Base-by-base conservation (phyloP, 2,888 invertebrate species). In the Eutolmus rufibarbis region DNA sequence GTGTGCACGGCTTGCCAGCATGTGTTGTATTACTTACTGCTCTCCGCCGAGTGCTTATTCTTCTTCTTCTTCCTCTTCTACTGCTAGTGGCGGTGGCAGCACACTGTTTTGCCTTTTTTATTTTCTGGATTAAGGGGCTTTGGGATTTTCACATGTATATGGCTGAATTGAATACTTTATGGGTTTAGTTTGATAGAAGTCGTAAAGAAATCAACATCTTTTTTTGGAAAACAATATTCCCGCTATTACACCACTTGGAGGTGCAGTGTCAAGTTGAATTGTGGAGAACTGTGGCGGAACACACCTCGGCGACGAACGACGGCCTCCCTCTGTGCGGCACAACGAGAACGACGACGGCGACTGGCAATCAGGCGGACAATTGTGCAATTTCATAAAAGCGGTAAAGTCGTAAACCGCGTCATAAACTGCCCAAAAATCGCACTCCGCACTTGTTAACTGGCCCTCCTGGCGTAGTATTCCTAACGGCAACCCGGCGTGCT, bases 131-230 rank as follows among this genome's bases (percentile, higher is more conserved):
- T 92, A 92, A 91, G 89, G 88, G 89, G 88, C 86, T 92, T 92
- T 92, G 92, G 91, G 88, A 91, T 92, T 92, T 93, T 92, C 92
- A 92, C 92, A 92, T 92, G 93, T 92, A 93, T 92, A 91, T 92
- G 92, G 91, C 90, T 91, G 92, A 92, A 92, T 93, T 92, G 93
- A 92, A 92, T 93, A 92, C 92, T 93, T 93, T 93, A 93, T 93
- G 92, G 93, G 91, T 93, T 93, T 92, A 93, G 93, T 93, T 93
- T 92, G 92, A 92, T 92, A 92, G 92, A 92, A 93, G 93, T 93
- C 93, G 93, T 93, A 93, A 93, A 93, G 93, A 92, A 92, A 92
- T 93, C 92, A 93, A 93, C 93, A 93, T 93, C 93, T 90, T 90
- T 89, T 89, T 90, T 89, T 89, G 89, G 89, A 87, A 87, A 86